These are phyloP conservation scores for Petroica traversi DNA, from an alignment of 2,113 vertebrate genomes.

Conservation along the genomic window DNA sequence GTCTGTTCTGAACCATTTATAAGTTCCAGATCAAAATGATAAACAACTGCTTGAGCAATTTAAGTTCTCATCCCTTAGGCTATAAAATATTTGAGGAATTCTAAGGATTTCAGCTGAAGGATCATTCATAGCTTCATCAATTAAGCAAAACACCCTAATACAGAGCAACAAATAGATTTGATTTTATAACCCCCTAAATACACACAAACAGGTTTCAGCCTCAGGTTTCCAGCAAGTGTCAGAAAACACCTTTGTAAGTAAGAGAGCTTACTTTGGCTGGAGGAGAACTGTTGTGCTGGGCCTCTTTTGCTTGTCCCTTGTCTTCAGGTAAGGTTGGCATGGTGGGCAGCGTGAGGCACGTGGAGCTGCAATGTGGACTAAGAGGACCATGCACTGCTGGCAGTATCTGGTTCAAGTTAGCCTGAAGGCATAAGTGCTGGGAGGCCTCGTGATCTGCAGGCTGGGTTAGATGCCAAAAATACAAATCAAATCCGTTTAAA, in stretches of 20 bases:
- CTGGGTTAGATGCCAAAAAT: constrained; percentile 73
- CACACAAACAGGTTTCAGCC: background rate
- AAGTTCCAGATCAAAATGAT: background rate
- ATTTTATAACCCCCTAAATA: background rate
- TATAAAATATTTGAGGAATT: background rate
- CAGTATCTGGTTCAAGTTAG: constrained; percentile 56
- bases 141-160: background rate
- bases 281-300: constrained; percentile 75
- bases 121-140: background rate
- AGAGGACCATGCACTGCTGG: constrained; percentile 47
- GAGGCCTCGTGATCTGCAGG: constrained; percentile 66
- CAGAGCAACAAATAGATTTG: background rate
- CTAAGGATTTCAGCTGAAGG: background rate
- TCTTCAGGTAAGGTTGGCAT: constrained; percentile 95
- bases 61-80: background rate
- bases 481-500: constrained; percentile 70
- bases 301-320: constrained; percentile 86
- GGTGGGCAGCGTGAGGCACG: constrained; percentile 57
- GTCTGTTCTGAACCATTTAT: background rate
- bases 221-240: background rate
- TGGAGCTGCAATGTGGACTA: constrained; percentile 22
- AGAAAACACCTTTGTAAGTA: background rate
- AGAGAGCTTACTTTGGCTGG: constrained; percentile 75
- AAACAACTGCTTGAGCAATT: background rate
- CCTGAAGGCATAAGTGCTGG: constrained; percentile 47